A percentile compares a stretch with the other conserved stretches of the same genome.
phyloP scores from a whole-genome alignment of 2,888 invertebrate species.

The Agrochola circellaris region DNA sequence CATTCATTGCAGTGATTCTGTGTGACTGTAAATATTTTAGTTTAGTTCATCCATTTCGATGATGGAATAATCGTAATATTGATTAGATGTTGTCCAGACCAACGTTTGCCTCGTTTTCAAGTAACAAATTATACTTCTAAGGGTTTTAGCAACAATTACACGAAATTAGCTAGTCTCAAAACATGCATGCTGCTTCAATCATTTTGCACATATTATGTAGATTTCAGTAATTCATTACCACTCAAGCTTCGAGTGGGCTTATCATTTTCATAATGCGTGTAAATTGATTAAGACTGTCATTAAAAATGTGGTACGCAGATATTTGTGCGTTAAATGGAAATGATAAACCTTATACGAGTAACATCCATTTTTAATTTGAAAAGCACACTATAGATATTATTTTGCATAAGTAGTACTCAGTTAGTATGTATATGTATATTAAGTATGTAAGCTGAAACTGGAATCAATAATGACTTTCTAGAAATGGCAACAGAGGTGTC shows the following conservation, averaged over 20 bases:
- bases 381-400: slow-evolving; percentile 1
- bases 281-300: slow-evolving; percentile 40
- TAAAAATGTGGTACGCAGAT: slow-evolving; percentile 22
- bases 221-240: slow-evolving; percentile 12
- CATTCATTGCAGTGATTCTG: slow-evolving; percentile 13
- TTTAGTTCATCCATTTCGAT: background rate
- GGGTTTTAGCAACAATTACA: background rate
- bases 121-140: background rate
- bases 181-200: background rate
- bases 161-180: background rate
- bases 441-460: background rate
- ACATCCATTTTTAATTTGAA: background rate
- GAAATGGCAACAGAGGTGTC: background rate
- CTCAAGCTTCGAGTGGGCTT: slow-evolving; percentile 30
- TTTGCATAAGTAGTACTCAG: background rate
- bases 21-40: slow-evolving; percentile 11
- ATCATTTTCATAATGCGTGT: slow-evolving; percentile 22
- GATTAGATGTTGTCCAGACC: slow-evolving; percentile 22
- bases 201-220: slow-evolving; percentile 10
- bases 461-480: background rate
- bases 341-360: slow-evolving; percentile 29
- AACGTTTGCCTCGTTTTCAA: slow-evolving; percentile 17
- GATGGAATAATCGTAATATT: slow-evolving; percentile 11
- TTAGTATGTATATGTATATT: background rate
- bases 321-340: slow-evolving; percentile 28